These are phyloP conservation scores for Taenaris catops DNA, from an alignment of 2,888 invertebrate genomes.

Conservation along the genomic window DNA sequence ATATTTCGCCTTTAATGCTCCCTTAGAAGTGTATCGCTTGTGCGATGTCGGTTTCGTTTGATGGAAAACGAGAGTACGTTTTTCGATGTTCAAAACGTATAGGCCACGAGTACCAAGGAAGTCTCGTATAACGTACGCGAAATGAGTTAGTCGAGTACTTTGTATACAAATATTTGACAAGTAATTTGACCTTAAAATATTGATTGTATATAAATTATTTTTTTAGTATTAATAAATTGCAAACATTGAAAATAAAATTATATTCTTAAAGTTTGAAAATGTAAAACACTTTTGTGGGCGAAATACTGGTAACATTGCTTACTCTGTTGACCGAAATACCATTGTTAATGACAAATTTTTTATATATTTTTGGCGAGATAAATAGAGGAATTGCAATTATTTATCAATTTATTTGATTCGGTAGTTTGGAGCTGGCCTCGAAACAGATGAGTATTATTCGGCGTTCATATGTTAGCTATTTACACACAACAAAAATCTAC, in stretches of 20 bases:
- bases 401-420: too few species aligned
- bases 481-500: too few species aligned
- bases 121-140: slow-evolving; percentile 4
- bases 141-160: slow-evolving; percentile 21
- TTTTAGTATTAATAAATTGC: slow-evolving; percentile 22
- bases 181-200: slow-evolving; percentile 24
- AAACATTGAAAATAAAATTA: slow-evolving; percentile 3
- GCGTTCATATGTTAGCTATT: too few species aligned
- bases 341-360: neutral
- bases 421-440: slow-evolving; percentile 6
- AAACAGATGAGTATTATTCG: too few species aligned
- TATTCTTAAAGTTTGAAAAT: slow-evolving; percentile 2
- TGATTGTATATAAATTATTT: slow-evolving; percentile 28
- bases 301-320: slow-evolving; percentile 1
- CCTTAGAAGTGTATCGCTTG: neutral
- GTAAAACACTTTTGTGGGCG: neutral
- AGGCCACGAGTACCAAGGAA: neutral
- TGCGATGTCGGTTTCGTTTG: neutral
- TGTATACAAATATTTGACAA: slow-evolving; percentile 27
- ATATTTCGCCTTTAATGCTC: slow-evolving; percentile 5
- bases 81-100: neutral
- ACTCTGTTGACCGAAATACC: neutral
- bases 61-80: neutral
- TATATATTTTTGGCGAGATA: too few species aligned
- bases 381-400: too few species aligned